phyloP scores from a whole-genome alignment of 2,888 invertebrate genomes.

The Microchrysa polita region DNA sequence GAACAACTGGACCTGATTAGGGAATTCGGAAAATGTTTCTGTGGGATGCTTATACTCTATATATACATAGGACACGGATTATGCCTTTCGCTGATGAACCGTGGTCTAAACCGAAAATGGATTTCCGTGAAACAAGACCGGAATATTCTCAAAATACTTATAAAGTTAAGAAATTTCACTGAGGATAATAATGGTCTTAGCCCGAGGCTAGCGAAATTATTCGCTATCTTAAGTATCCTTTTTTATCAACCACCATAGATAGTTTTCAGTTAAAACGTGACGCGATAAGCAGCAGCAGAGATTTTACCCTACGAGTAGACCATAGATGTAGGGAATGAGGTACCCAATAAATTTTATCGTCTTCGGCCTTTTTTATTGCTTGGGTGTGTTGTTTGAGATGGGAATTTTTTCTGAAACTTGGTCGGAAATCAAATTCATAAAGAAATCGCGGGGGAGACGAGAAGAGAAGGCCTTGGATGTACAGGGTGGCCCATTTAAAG shows the following conservation, averaged over 20 bases:
- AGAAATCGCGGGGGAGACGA: background rate
- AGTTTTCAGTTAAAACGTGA: conserved; percentile 30
- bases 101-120: conserved; percentile 12
- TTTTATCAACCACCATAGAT: conserved; percentile 1
- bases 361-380: conserved; percentile 18
- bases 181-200: conserved; percentile 42
- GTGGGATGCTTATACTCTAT: conserved; percentile 9
- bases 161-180: conserved; percentile 42
- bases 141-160: conserved; percentile 37
- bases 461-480: no score
- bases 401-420: background rate
- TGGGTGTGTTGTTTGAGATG: background rate
- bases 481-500: no score
- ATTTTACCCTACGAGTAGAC: background rate
- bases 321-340: background rate
- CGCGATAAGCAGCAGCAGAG: background rate
- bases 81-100: conserved; percentile 8
- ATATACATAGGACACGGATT: background rate
- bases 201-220: conserved; percentile 39
- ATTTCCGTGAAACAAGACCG: conserved; percentile 10
- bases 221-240: conserved; percentile 14
- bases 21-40: conserved; percentile 12
- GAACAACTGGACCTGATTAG: conserved; percentile 5
- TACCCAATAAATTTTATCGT: conserved; percentile 27
- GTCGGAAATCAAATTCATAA: conserved; percentile 11